Evolutionary conservation across 2,888 invertebrate genomes (phyloP), one percentile per base, ranked within the genome.

Genomic region (Coremacera marginata): DNA sequence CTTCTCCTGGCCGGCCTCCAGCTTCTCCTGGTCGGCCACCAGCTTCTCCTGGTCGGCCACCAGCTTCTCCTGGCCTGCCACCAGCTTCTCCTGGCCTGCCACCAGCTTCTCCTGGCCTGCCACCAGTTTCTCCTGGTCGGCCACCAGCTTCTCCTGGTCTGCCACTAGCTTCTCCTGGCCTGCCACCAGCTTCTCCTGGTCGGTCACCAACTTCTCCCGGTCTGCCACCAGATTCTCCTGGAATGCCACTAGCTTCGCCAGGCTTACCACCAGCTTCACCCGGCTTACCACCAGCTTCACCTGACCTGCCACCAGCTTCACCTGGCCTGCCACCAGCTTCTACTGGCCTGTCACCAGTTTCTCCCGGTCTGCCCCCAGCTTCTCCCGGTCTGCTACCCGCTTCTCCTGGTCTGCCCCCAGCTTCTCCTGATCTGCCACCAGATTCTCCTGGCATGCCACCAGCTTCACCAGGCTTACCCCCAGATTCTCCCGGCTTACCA

Each of bases 391-490:
- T 67, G 67, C 65, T 31, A 44, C 9, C 52, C 14, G 7, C 51
- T 14, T n/a, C 63, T 19, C 51, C 70, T 9, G 44, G 71, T n/a
- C 31, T 52, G n/a, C 68, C 52, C 60, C 72, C 44, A 11, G 62
- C 52, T 16, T 2, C 57, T 25, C 7, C 62, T 7, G 57, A n/a
- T 27, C 49, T 44, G 55, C 57, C 67, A 44, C 52, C n/a, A 1
- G 11, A 65, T 19, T 0, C 78, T 14, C n/a, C 67, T 11, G 63
- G n/a, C 8, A 14, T 68, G 14, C 49, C 65, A 14, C 55, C 60
- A 44, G 60, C 31, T 9, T 55, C 62, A 3, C n/a, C 22, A 7
- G 74, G 27, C 4, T 14, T 71, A 7, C 60, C 71, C 11, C 37
- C 76, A 52, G 60, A 19, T 1, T 2, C 70, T 19, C 25, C 74